Conservation (phyloP, 2,113 vertebrate genomes). For the Tursiops truncatus region DNA sequence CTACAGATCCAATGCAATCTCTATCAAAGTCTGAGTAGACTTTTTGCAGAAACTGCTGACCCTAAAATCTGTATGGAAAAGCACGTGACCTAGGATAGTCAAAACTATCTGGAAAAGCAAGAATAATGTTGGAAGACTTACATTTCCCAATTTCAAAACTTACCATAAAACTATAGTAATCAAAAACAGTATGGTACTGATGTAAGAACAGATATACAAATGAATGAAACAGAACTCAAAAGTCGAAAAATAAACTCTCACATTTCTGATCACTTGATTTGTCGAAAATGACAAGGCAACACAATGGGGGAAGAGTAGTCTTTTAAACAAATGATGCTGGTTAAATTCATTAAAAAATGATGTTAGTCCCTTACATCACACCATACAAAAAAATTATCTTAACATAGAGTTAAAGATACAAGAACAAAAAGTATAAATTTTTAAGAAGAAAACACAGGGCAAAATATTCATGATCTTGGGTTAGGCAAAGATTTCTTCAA, state of each 20-base stretch:
- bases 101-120: neutral
- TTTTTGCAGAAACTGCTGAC: neutral
- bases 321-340: neutral
- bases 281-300: neutral
- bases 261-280: neutral
- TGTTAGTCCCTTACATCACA: neutral
- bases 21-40: neutral
- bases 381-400: neutral
- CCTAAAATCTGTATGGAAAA: neutral
- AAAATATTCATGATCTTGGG: neutral
- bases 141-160: neutral
- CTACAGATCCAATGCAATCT: neutral
- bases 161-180: neutral
- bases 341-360: neutral
- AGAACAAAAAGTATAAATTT: neutral
- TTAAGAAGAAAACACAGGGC: neutral
- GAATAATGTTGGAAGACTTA: neutral
- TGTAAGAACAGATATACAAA: neutral
- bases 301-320: neutral
- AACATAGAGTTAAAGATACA: neutral
- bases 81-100: neutral
- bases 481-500: neutral
- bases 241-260: neutral
- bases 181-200: neutral
- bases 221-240: neutral